Evolutionary conservation across 2,888 invertebrate species (phyloP).

Genomic region (Vanessa cardui): DNA sequence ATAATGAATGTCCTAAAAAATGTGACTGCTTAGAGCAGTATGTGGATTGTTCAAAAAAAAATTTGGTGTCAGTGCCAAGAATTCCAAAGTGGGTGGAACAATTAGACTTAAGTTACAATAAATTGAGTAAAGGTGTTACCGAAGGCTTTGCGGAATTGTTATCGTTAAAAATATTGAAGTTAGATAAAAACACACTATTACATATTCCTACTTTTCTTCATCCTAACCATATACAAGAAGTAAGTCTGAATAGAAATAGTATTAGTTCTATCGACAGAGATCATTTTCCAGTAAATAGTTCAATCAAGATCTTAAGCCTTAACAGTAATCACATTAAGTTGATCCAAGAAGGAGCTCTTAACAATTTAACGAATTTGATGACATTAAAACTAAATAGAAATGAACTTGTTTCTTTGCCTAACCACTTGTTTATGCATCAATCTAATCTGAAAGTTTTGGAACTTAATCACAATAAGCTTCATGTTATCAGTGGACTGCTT

Average conservation of each 20-base stretch:
- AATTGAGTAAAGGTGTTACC: conserved; percentile 68
- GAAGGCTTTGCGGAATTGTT: conserved; percentile 63
- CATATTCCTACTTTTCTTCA: conserved; percentile 81
- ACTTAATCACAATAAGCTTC: conserved; percentile 91
- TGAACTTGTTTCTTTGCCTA: conserved; percentile 86
- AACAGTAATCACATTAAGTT: conserved; percentile 86
- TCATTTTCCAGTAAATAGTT: conserved; percentile 83
- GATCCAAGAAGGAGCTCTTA: conserved; percentile 88
- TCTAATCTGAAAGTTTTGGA: conserved; percentile 89
- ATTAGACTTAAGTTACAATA: conserved; percentile 85
- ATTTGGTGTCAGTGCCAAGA: conserved; percentile 87
- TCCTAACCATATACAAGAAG: conserved; percentile 78
- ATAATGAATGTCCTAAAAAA: conserved; percentile 84
- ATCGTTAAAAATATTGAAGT: conserved; percentile 69
- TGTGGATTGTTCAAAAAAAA: conserved; percentile 89
- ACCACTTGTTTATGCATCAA: conserved; percentile 88
- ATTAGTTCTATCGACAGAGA: conserved; percentile 81
- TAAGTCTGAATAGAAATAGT: conserved; percentile 86
- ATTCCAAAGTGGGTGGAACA: conserved; percentile 90
- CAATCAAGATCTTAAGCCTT: conserved; percentile 66
- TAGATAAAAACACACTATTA: conserved; percentile 82
- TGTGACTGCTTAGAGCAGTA: conserved; percentile 89
- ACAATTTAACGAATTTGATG: conserved; percentile 86
- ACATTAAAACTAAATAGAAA: conserved; percentile 92
- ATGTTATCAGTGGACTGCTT: conserved; percentile 90